A percentile compares a stretch with the other conserved stretches of the same genome.
Evolutionary conservation across 2,888 invertebrate species (phyloP).

Genomic region (Augiades crinisus): DNA sequence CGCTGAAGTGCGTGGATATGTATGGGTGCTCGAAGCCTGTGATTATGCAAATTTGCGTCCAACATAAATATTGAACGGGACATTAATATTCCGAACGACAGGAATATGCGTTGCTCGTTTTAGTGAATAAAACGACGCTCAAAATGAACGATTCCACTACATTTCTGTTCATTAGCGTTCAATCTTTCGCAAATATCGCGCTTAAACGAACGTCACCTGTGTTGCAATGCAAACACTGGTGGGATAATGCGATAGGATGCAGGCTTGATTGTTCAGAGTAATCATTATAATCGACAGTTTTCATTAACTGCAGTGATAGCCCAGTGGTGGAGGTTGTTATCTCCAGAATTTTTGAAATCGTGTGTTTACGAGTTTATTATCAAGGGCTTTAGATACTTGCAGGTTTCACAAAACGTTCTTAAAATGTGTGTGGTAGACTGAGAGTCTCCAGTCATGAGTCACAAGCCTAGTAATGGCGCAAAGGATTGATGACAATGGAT

Average conservation of each 20-base stretch:
- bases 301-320: too few relatives aligned
- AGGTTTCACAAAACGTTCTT: too few relatives aligned
- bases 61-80: constrained; percentile 79
- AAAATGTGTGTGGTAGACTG: too few relatives aligned
- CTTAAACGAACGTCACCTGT: not conserved
- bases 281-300: not conserved
- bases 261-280: not conserved
- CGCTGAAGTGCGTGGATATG: constrained; percentile 48
- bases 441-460: too few relatives aligned
- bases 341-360: too few relatives aligned
- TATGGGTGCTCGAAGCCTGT: constrained; percentile 62
- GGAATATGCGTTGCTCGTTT: constrained; percentile 74
- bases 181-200: constrained; percentile 26
- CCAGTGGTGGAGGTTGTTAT: too few relatives aligned
- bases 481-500: too few relatives aligned
- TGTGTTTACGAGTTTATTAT: too few relatives aligned
- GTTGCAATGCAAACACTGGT: not conserved
- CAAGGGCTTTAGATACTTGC: too few relatives aligned
- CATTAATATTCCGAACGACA: constrained; percentile 78
- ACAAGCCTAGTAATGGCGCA: too few relatives aligned
- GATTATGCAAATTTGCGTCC: constrained; percentile 79
- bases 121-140: constrained; percentile 50
- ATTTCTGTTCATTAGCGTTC: constrained; percentile 39
- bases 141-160: constrained; percentile 40
- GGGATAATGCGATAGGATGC: not conserved